These are phyloP conservation scores for Allophyes oxyacanthae DNA, from an alignment of 2,888 invertebrate genomes.

Conservation along the genomic window DNA sequence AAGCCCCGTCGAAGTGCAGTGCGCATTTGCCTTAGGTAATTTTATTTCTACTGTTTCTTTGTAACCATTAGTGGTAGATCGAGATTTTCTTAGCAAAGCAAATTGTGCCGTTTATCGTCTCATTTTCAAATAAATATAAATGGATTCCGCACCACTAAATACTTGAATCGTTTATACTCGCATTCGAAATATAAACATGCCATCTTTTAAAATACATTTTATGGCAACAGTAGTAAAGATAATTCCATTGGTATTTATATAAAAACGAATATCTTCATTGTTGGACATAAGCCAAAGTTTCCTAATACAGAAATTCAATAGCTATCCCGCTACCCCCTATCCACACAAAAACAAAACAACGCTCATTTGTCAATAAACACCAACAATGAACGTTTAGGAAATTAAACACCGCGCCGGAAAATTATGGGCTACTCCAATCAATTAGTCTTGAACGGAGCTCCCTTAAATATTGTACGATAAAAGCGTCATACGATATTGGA, in stretches of 20 bases:
- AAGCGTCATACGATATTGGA: background rate
- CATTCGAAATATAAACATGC: too few species aligned
- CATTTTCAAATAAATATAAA: too few species aligned
- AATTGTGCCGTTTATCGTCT: too few species aligned
- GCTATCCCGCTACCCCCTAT: too few species aligned
- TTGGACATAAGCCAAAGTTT: too few species aligned
- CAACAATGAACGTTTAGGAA: slow-evolving; percentile 14
- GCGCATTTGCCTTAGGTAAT: slow-evolving; percentile 78
- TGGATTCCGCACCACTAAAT: too few species aligned
- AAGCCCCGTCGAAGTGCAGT: slow-evolving; percentile 83
- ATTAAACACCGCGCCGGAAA: slow-evolving; percentile 9
- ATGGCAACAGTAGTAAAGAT: too few species aligned
- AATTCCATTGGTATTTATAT: too few species aligned
- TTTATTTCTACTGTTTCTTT: slow-evolving; percentile 1
- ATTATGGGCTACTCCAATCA: slow-evolving; percentile 9
- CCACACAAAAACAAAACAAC: slow-evolving; percentile 9
- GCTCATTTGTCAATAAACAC: slow-evolving; percentile 22
- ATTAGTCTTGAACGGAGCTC: slow-evolving; percentile 10
- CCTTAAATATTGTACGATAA: slow-evolving; percentile 1
- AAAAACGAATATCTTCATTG: too few species aligned
- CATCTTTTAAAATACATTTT: too few species aligned
- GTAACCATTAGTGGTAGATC: slow-evolving; percentile 8
- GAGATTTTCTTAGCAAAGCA: slow-evolving; percentile 1
- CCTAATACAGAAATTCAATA: slow-evolving; percentile 3
- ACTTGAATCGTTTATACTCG: too few species aligned